phyloP scores from a whole-genome alignment of 2,888 invertebrate species.

The Pseudococcus longispinus region DNA sequence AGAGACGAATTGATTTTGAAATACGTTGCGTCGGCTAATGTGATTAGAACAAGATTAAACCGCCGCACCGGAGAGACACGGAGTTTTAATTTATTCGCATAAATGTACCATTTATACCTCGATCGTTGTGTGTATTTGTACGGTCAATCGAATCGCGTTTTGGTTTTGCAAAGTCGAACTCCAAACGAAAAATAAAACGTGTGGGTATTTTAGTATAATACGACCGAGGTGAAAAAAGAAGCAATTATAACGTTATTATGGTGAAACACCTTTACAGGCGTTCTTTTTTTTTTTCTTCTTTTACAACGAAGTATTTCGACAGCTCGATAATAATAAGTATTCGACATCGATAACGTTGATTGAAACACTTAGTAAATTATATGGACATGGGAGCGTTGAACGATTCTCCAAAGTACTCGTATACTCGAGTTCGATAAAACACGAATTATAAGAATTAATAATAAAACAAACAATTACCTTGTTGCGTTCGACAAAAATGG shows the following conservation, averaged over 20 bases:
- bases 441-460: not conserved
- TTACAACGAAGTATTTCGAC: not conserved
- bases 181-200: not conserved
- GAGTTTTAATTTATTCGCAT: not conserved
- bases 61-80: not conserved
- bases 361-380: not conserved
- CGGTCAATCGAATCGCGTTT: too few relatives aligned
- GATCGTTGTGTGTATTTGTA: not conserved
- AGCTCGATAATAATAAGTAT: not conserved
- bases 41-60: conserved; percentile 17
- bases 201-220: too few relatives aligned
- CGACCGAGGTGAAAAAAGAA: not conserved
- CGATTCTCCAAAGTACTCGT: not conserved
- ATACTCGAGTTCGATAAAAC: not conserved
- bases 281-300: too few relatives aligned
- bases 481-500: not conserved
- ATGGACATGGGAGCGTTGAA: not conserved
- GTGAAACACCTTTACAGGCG: conserved; percentile 4
- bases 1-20: conserved; percentile 17
- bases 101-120: not conserved
- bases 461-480: conserved; percentile 18
- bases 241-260: not conserved
- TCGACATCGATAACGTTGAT: not conserved
- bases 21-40: not conserved
- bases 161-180: too few relatives aligned